A percentile compares a stretch with the other conserved stretches of the same genome.
These are phyloP conservation scores for Elanus axillaris DNA, from an alignment of 2,113 vertebrate genomes.

Conservation along the genomic window DNA sequence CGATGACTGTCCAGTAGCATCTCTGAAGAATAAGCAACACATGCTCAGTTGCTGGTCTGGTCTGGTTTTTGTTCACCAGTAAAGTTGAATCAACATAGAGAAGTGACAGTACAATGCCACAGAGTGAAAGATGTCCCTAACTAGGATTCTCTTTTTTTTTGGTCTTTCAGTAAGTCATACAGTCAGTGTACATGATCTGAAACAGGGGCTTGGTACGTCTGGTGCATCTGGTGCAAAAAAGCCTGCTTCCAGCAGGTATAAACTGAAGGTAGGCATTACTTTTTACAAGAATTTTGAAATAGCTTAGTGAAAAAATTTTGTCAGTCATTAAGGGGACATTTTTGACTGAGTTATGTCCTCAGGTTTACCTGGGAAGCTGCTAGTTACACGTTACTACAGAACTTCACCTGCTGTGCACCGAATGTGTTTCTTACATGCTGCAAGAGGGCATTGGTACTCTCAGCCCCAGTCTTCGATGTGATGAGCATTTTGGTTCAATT, in stretches of 20 bases:
- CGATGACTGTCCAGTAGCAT: neutral
- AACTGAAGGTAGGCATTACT: constrained; percentile 82
- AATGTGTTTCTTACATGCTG: neutral
- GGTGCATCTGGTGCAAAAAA: constrained; percentile 53
- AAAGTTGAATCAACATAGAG: neutral
- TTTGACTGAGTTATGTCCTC: neutral
- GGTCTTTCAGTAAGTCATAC: constrained; percentile 76
- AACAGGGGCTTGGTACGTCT: constrained; percentile 73
- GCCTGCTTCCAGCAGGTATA: constrained; percentile 68
- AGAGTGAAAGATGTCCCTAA: neutral
- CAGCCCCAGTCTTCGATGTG: neutral
- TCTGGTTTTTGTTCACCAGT: neutral
- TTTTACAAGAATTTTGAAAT: neutral
- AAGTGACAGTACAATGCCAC: neutral
- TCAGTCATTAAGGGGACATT: neutral
- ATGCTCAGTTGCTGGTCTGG: neutral
- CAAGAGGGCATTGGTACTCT: neutral
- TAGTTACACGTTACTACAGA: neutral
- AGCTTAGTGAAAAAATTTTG: neutral
- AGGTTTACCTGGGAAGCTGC: neutral
- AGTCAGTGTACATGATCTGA: constrained; percentile 82
- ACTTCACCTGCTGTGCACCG: neutral
- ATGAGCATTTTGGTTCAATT: neutral
- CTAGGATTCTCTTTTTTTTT: neutral
- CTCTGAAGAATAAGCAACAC: neutral